Evolutionary conservation across 2,797 vertebrate genomes (phyloP), one percentile per base, ranked within the genome.

Genomic region (Pogonophryne albipinna): DNA sequence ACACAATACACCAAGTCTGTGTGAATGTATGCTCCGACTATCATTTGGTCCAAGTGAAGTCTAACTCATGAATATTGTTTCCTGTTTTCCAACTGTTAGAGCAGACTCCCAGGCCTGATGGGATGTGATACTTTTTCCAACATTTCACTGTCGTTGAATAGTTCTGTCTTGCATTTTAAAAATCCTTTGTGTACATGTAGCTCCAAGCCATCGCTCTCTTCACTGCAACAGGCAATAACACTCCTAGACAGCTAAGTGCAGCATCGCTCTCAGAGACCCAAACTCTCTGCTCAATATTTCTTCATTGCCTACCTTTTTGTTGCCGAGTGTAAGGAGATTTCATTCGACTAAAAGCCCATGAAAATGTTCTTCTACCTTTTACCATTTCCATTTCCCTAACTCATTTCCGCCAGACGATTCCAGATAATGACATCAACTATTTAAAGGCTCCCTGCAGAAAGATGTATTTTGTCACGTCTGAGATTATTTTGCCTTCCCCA

Each of bases 191-290:
- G 27, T 5, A 5, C 27, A 27, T 62, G n/a, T 0, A 42, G 34
- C 74, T 58, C 17, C 31, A 49, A 80, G 4, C 42, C 56, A 71
- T 67, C 64, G 19, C 27, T 79, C 74, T 69, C 47, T 61, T 80
- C 72, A 23, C 13, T 66, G 4, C 50, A 73, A 20, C 16, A 44
- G 16, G 10, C 17, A 42, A 41, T 62, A 31, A 52, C 59, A 38
- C 27, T 27, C 27, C 27, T 27, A 4, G 27, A 27, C 1, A 27
- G 27, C 27, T 27, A 27, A 27, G 27, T 27, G 27, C 27, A 27
- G 27, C 64, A 44, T 66, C 15, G 31, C 52, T 74, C 63, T 62
- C 13, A 1, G 17, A 53, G 50, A 9, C 57, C 46, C 51, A 55
- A 38, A 47, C 53, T 38, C 50, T 68, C 47, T 20, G 47, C n/a